Conservation (phyloP, 2,797 vertebrate genomes). For the Champsocephalus gunnari region DNA sequence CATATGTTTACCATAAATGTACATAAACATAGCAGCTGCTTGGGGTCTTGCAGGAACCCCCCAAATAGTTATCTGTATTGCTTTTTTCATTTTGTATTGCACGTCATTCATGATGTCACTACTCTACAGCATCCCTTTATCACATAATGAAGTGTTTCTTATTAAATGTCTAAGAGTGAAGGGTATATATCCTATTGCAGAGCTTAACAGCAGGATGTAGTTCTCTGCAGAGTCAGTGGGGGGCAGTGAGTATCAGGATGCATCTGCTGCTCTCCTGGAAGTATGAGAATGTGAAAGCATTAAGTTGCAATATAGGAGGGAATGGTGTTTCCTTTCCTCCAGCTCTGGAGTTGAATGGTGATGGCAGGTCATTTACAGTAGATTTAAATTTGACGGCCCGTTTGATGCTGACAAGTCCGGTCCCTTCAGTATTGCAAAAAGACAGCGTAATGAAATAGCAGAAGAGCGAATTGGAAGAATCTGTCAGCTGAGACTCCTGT, state of each 20-base stretch:
- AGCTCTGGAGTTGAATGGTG: slow-evolving; percentile 40
- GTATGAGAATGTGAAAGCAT: slow-evolving; percentile 16
- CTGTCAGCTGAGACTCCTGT: slow-evolving; percentile 18
- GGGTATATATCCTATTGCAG: slow-evolving; percentile 32
- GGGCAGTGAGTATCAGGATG: slow-evolving; percentile 68
- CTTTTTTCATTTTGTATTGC: background rate
- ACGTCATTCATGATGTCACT: background rate
- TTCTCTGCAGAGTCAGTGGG: slow-evolving; percentile 52
- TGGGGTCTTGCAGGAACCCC: background rate
- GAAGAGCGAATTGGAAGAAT: slow-evolving; percentile 17
- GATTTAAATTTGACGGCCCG: slow-evolving; percentile 57
- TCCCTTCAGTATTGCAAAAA: slow-evolving; percentile 9
- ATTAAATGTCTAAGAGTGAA: background rate
- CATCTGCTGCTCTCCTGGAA: slow-evolving; percentile 6
- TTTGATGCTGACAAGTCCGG: slow-evolving; percentile 25
- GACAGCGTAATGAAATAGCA: slow-evolving; percentile 31
- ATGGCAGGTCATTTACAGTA: slow-evolving; percentile 60
- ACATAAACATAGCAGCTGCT: slow-evolving; percentile 16
- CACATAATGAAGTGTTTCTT: background rate
- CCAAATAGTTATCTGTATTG: background rate
- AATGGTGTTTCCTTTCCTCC: slow-evolving; percentile 39
- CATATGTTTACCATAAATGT: slow-evolving; percentile 12
- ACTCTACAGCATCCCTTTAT: background rate
- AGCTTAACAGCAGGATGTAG: slow-evolving; percentile 33
- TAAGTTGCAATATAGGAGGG: slow-evolving; percentile 44